These are phyloP conservation scores for Dendroctonus ponderosae DNA, from an alignment of 1,140 invertebrate species.

Conservation along the genomic window DNA sequence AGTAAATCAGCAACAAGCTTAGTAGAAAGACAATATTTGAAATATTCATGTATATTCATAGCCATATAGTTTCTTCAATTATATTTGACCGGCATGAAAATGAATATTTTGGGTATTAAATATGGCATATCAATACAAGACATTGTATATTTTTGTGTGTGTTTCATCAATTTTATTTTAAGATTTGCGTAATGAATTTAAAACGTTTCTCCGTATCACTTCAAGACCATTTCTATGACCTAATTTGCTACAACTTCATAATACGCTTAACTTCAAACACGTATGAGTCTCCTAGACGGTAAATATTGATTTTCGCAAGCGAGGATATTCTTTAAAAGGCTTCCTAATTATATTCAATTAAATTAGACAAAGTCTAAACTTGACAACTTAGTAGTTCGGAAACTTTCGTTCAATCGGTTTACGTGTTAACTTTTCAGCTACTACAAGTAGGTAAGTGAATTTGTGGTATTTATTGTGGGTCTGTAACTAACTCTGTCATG, in stretches of 20 bases:
- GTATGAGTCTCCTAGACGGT: slow-evolving; percentile 1
- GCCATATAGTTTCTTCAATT: neutral
- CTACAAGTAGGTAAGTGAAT: slow-evolving; percentile 11
- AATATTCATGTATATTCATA: slow-evolving; percentile 32
- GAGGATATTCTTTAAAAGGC: neutral
- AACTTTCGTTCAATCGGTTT: neutral
- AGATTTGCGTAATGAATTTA: neutral
- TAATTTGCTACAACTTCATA: no score
- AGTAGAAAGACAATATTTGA: slow-evolving; percentile 33
- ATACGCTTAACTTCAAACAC: no score
- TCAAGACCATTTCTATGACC: no score
- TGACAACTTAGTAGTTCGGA: neutral
- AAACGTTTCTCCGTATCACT: no score
- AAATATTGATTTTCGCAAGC: slow-evolving; percentile 1
- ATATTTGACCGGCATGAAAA: slow-evolving; percentile 1
- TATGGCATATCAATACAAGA: slow-evolving; percentile 46
- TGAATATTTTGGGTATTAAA: slow-evolving; percentile 42
- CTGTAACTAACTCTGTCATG: slow-evolving; percentile 20
- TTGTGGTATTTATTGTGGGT: slow-evolving; percentile 1
- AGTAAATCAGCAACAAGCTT: slow-evolving; percentile 35
- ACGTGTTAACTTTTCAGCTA: neutral
- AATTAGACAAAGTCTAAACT: slow-evolving; percentile 10
- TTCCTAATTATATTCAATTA: slow-evolving; percentile 23
- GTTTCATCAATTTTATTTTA: neutral
- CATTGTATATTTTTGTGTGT: neutral